Conservation (phyloP, 2,113 vertebrate genomes). For the Anhinga rufa region DNA sequence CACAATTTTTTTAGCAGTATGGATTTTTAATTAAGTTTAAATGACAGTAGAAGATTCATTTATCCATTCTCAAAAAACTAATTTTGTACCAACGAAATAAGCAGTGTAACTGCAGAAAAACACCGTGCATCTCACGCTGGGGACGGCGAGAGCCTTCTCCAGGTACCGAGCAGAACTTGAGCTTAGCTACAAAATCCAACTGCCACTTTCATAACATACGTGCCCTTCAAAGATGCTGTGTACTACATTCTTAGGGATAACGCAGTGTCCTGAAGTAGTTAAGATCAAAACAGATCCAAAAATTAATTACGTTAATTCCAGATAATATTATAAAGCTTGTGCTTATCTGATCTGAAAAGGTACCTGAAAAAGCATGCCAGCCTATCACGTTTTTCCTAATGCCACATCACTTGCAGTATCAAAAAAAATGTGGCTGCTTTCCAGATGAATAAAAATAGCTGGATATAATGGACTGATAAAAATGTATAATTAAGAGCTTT, state of each 20-base stretch:
- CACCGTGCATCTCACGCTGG: accelerated
- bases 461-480: not conserved
- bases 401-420: not conserved
- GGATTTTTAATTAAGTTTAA: slow-evolving; percentile 24
- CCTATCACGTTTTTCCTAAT: not conserved
- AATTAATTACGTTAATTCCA: not conserved
- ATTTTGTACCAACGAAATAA: not conserved
- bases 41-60: not conserved
- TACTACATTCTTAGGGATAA: accelerated
- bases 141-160: not conserved
- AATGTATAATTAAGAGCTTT: not conserved
- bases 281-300: not conserved
- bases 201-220: accelerated
- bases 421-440: not conserved
- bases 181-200: not conserved
- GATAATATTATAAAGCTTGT: not conserved
- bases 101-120: not conserved
- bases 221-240: no score
- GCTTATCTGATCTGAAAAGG: not conserved
- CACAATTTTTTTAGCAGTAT: not conserved
- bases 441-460: not conserved
- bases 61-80: not conserved
- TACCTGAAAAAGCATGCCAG: not conserved
- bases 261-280: not conserved
- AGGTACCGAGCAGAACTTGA: not conserved